A percentile compares a stretch with the other conserved stretches of the same genome.
Conservation (phyloP, 2,888 invertebrate genomes). For the Hydropsyche betteni region DNA sequence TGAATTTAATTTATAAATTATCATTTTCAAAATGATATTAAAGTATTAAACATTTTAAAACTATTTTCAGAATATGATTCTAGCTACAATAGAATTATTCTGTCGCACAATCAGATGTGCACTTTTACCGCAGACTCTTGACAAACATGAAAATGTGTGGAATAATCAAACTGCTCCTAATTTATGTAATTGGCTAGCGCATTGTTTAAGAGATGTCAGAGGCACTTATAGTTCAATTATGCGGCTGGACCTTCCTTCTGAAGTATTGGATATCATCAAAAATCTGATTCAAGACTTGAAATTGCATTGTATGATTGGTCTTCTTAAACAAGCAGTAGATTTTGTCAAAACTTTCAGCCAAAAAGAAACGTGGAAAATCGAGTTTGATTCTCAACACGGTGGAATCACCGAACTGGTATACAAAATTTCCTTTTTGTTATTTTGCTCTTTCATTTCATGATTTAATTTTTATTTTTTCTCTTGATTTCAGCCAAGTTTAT, state of each 20-base stretch:
- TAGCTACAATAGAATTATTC: conserved; percentile 78
- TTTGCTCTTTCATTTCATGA: conserved; percentile 7
- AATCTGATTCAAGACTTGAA: conserved; percentile 87
- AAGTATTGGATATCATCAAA: conserved; percentile 86
- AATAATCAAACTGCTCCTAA: conserved; percentile 67
- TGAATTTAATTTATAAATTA: background rate
- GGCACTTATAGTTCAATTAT: conserved; percentile 84
- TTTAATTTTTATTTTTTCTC: conserved; percentile 30
- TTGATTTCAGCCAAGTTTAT: conserved; percentile 58
- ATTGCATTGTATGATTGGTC: conserved; percentile 83
- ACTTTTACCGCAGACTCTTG: conserved; percentile 70
- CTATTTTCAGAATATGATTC: conserved; percentile 74
- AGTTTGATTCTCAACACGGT: conserved; percentile 83
- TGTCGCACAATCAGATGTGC: conserved; percentile 78
- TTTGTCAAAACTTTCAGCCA: conserved; percentile 76
- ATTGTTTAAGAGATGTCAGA: conserved; percentile 79
- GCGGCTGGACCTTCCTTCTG: conserved; percentile 85
- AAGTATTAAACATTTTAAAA: conserved; percentile 7
- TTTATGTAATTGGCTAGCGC: conserved; percentile 76
- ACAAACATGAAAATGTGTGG: conserved; percentile 57
- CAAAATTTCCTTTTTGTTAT: conserved; percentile 45
- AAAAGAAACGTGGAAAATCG: conserved; percentile 87
- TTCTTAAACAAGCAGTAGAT: conserved; percentile 85
- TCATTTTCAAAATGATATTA: background rate
- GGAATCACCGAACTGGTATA: conserved; percentile 83